Base-by-base conservation (phyloP, 1,140 invertebrate genomes). In the Macrotrachela quadricornifera region DNA sequence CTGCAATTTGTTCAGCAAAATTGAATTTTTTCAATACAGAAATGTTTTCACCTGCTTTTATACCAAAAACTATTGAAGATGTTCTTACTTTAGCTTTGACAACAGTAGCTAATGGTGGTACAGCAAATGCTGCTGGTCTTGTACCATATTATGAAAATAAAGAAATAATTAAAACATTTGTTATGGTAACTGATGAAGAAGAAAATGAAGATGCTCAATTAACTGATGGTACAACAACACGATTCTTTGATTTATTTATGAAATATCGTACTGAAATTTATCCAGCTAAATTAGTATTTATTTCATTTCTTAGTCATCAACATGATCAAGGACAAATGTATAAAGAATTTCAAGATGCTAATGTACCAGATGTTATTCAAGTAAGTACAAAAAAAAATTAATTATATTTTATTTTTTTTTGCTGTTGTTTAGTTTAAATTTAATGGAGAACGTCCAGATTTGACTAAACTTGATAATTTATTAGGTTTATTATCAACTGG, bases 151-250 rank as follows among this genome's bases (percentile, higher is more conserved):
- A 64, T 47, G 55, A 62, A 13, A 57, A 58, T 9, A 67, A 66
- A 52, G 62, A 64, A 47, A 51, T 63, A 0, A 56, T 67, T 0
- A 66, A 67, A 51, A 67, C 66, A 30, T 62, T 68, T 48, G 63
- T 68, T 21, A 61, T 68, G 50, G 66, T 67, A 1, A 68, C 66
- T 21, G 66, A 68, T 59, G 66, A 68, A 50, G 65, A 68, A 51
- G 66, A 68, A 55, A 69, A 67, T 55, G 57, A 45, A n/a, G 15
- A 15, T 57, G 38, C 48, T 10, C 53, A 37, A 42, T 50, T 37
- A 30, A 47, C 36, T 43, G 46, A 48, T 57, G 40, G 15, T 10
- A 40, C 21, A 49, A 39, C 9, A 3, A 54, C 43, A 30, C 62
- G 62, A 12, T 68, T 68, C 56, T 51, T 57, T 15, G 46, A 57